Conservation (phyloP, 2,888 invertebrate genomes). For the Conops quadrifasciatus region DNA sequence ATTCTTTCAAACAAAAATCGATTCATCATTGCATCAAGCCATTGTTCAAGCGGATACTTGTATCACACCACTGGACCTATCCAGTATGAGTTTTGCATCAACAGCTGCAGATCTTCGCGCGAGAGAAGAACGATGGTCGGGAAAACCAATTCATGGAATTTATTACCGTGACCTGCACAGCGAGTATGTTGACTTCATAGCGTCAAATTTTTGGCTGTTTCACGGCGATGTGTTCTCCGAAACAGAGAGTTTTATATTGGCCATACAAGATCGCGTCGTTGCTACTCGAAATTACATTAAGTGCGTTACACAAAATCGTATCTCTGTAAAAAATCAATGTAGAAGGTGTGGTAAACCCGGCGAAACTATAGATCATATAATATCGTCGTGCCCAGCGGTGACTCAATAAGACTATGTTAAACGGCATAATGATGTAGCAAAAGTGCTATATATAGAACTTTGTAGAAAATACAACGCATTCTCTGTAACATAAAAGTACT, state of each 20-base stretch:
- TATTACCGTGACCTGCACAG: not conserved
- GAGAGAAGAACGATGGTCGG: constrained; percentile 3
- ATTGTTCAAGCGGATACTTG: no score
- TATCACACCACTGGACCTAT: no score
- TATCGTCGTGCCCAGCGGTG: not conserved
- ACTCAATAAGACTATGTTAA: not conserved
- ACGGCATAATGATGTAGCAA: constrained; percentile 11
- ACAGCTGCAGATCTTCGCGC: not conserved
- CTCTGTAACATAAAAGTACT: not conserved
- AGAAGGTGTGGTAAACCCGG: not conserved
- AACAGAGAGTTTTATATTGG: constrained; percentile 14
- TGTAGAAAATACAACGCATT: not conserved
- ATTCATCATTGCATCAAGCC: no score
- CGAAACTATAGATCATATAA: constrained; percentile 11
- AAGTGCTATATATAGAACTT: not conserved
- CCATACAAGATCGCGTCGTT: constrained; percentile 9
- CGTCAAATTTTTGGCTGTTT: constrained; percentile 3
- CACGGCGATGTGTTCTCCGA: constrained; percentile 3
- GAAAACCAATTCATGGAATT: constrained; percentile 4
- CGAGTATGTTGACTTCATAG: not conserved
- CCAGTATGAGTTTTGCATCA: not conserved
- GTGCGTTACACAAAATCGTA: not conserved
- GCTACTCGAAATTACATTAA: constrained; percentile 2
- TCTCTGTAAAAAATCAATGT: not conserved
- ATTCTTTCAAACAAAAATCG: no score